phyloP scores from a whole-genome alignment of 1,140 invertebrate genomes.

The Teleopsis dalmanni region DNA sequence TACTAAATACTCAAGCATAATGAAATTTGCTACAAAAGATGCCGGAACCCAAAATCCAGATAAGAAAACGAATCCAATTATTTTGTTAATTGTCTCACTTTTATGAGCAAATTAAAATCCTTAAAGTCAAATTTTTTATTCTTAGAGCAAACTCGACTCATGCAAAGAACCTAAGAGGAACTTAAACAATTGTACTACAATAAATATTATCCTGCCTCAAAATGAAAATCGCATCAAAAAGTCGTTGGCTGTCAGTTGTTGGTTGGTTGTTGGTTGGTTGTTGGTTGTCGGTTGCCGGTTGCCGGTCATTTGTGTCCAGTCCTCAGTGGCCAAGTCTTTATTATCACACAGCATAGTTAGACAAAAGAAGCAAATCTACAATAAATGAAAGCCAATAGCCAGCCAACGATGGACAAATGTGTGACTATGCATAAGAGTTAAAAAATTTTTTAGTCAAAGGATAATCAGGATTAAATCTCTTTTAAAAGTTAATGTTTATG shows the following conservation, averaged over 20 bases:
- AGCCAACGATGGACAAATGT: neutral
- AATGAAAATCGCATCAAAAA: constrained; percentile 17
- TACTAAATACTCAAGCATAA: no score
- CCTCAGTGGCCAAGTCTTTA: no score
- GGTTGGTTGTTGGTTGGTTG: neutral
- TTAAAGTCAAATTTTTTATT: constrained; percentile 12
- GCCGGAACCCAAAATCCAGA: neutral
- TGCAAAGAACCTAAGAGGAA: neutral
- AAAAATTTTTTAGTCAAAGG: constrained; percentile 13
- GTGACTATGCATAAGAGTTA: neutral
- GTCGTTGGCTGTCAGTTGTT: constrained; percentile 1
- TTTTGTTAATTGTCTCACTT: constrained; percentile 15
- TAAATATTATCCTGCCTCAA: neutral
- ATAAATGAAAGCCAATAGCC: no score
- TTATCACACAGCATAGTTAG: no score
- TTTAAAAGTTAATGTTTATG: constrained; percentile 19
- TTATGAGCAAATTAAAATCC: constrained; percentile 17
- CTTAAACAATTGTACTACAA: neutral
- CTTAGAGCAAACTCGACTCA: neutral
- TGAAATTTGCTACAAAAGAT: no score
- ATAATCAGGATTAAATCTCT: constrained; percentile 20
- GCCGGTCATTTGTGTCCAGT: no score
- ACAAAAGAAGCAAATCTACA: no score
- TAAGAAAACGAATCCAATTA: constrained; percentile 14
- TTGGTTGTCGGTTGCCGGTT: no score